Conservation (phyloP, 2,888 invertebrate genomes). For the Operophtera brumata region DNA sequence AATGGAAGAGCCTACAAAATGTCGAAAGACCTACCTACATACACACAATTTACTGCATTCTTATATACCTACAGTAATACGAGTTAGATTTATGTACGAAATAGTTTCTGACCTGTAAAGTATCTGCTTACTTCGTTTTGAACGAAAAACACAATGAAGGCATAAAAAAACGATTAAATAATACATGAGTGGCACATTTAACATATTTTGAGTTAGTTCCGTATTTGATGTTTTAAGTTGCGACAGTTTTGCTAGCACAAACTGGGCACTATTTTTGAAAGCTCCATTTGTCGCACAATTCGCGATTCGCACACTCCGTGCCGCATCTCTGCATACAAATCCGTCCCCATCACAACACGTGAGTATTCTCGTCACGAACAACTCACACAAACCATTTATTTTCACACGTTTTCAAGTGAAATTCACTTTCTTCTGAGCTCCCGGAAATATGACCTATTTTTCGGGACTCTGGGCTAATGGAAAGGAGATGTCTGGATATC, state of each 20-base stretch:
- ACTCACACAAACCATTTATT: conserved; percentile 46
- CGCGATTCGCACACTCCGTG: not conserved
- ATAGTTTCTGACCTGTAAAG: too few relatives aligned
- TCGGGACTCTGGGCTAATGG: conserved; percentile 36
- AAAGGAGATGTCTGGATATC: not conserved
- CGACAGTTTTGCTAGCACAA: too few relatives aligned
- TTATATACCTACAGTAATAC: too few relatives aligned
- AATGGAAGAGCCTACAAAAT: conserved; percentile 9
- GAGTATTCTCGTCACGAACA: conserved; percentile 14
- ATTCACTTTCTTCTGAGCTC: conserved; percentile 65
- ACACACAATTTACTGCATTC: not conserved
- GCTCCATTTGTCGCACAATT: too few relatives aligned
- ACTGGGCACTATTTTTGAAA: too few relatives aligned
- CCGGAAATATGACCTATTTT: conserved; percentile 34
- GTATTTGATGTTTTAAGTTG: too few relatives aligned
- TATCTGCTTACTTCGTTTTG: too few relatives aligned
- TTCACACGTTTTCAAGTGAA: conserved; percentile 62
- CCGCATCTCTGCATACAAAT: conserved; percentile 20
- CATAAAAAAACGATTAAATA: too few relatives aligned
- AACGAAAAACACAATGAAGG: too few relatives aligned
- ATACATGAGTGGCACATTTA: too few relatives aligned
- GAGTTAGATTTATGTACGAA: too few relatives aligned
- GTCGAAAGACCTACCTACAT: not conserved
- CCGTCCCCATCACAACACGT: not conserved
- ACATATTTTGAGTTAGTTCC: too few relatives aligned